Percentiles rank a stretch among this genome's conserved stretches.
These are phyloP conservation scores for Apamea anceps DNA, from an alignment of 2,888 invertebrate genomes.

Conservation along the genomic window DNA sequence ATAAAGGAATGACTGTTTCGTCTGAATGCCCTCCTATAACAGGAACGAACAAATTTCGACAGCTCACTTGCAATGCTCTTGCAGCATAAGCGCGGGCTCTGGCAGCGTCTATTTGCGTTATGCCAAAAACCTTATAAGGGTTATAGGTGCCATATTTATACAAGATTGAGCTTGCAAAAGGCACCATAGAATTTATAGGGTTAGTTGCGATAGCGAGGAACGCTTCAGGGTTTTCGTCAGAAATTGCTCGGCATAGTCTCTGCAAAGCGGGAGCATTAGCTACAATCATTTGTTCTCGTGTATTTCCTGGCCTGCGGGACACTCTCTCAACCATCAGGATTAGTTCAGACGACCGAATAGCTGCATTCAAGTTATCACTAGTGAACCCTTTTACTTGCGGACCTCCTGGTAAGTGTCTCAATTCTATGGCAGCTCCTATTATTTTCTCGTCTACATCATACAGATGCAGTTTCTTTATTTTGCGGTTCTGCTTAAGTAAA, in stretches of 20 bases:
- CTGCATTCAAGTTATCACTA: slow-evolving; percentile 70
- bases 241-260: slow-evolving; percentile 74
- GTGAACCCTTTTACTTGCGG: slow-evolving; percentile 69
- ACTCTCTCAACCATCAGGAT: slow-evolving; percentile 76
- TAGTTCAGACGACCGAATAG: slow-evolving; percentile 74
- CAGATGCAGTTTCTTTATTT: slow-evolving; percentile 74
- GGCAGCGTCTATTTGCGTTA: slow-evolving; percentile 79
- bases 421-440: slow-evolving; percentile 74
- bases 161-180: slow-evolving; percentile 78
- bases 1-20: slow-evolving; percentile 80
- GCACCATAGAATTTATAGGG: slow-evolving; percentile 80
- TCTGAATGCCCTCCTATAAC: slow-evolving; percentile 84
- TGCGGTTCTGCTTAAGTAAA: slow-evolving; percentile 77
- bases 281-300: slow-evolving; percentile 76
- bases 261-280: slow-evolving; percentile 76
- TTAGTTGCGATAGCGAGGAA: slow-evolving; percentile 80
- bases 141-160: slow-evolving; percentile 76
- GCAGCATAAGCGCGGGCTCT: slow-evolving; percentile 74
- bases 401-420: slow-evolving; percentile 76
- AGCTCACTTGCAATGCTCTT: slow-evolving; percentile 71
- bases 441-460: slow-evolving; percentile 78
- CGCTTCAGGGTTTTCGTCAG: slow-evolving; percentile 75
- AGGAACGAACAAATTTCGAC: slow-evolving; percentile 73
- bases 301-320: slow-evolving; percentile 71
- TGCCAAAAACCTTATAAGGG: slow-evolving; percentile 79